phyloP scores from a whole-genome alignment of 1,140 invertebrate species.

The Halictus rubicundus region DNA sequence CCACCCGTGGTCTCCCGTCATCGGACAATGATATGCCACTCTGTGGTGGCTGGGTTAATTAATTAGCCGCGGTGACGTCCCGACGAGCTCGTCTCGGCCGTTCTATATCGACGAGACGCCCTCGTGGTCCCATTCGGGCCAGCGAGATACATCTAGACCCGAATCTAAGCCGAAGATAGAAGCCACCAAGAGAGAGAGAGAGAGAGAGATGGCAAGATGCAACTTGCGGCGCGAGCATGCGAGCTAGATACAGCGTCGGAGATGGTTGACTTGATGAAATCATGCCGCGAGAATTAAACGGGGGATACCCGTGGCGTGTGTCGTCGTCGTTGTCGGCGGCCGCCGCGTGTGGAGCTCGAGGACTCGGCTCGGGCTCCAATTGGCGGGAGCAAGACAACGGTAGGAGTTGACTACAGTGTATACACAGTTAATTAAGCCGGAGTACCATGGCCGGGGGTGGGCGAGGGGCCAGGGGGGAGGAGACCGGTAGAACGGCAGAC shows the following conservation, averaged over 20 bases:
- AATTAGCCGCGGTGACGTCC: constrained; percentile 23
- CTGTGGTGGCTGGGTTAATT: constrained; percentile 17
- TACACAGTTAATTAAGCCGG: constrained; percentile 80
- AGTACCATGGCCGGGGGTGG: constrained; percentile 66
- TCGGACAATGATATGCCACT: constrained; percentile 10
- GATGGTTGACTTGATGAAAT: constrained; percentile 79
- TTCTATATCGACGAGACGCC: constrained; percentile 10
- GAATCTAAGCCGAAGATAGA: no score
- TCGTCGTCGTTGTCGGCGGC: constrained; percentile 53
- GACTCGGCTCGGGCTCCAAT: constrained; percentile 68
- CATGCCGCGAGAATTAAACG: constrained; percentile 77
- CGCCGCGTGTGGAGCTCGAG: constrained; percentile 55
- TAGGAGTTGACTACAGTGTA: constrained; percentile 78
- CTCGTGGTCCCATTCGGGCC: neutral
- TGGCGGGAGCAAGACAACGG: constrained; percentile 78
- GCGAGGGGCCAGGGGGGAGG: constrained; percentile 11
- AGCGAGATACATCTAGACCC: no score
- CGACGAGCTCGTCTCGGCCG: constrained; percentile 1
- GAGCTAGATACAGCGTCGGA: constrained; percentile 53
- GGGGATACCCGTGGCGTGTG: constrained; percentile 69
- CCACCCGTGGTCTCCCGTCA: neutral
- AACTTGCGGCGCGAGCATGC: constrained; percentile 11
- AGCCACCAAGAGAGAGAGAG: neutral
- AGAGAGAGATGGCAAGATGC: no score
- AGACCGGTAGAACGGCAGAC: constrained; percentile 30